Base-by-base conservation (phyloP, 2,797 vertebrate species). In the Neosalanx taihuensis region DNA sequence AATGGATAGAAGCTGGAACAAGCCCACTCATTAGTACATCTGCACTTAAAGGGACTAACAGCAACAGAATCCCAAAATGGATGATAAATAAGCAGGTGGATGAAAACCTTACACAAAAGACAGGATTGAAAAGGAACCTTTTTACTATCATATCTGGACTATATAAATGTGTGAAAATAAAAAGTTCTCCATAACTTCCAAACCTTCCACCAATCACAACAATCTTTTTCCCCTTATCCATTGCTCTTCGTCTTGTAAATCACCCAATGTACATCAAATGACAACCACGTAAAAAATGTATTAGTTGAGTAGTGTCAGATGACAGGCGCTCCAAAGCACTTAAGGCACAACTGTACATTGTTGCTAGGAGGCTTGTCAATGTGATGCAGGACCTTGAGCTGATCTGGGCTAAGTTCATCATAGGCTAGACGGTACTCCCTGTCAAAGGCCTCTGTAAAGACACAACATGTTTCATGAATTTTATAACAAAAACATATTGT, bases 401-500 rank as follows among this genome's bases (percentile, higher is more conserved):
- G 90, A 67, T 98, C 96, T 0, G 86, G 9, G 41, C 95, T 92
- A 64, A 99, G 91, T 67, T 89, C 84, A 30, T 94, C 90, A 74
- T 92, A 95, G 74, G 97, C 95, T 79, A 85, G 64, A 72, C 89
- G 92, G 89, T 98, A 99, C 88, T 98, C 96, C 29, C 93, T 92
- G 86, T 99, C 96, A 78, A 97, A 99, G 78, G 96, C 96, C 94
- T 99, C 97, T 99, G 93, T 74, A 12, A 0, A 41, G 1, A n/a
- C 5, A 2, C 1, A 18, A 3, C 23, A 61, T 17, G 10, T 46
- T 13, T 2, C 3, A 12, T 37, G 6, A 5, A 10, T 41, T 41
- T 41, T 41, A 41, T 41, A 41, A 41, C 37, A 41, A 41, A 35
- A 41, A 41, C 37, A 41, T 41, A 41, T 12, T 7, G 6, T 41